phyloP scores from a whole-genome alignment of 2,888 invertebrate genomes.

The Caenorhabditis sp. region DNA sequence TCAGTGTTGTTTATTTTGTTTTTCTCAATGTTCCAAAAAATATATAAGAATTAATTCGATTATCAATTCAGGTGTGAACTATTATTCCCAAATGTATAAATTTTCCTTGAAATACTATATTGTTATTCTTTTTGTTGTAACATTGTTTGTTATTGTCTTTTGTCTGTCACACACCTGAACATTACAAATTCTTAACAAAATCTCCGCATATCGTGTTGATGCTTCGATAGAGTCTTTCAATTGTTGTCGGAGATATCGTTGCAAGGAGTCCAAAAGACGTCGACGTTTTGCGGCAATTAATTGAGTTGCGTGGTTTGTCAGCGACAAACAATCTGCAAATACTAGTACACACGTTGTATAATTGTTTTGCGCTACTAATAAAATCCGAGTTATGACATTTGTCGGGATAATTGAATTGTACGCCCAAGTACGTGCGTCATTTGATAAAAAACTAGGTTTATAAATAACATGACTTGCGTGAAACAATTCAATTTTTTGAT shows the following conservation, averaged over 20 bases:
- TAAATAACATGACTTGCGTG: background rate
- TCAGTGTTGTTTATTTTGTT: background rate
- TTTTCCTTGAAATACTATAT: background rate
- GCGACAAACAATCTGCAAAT: slow-evolving; percentile 65
- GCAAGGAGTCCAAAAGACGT: slow-evolving; percentile 58
- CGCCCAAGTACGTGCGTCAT: background rate
- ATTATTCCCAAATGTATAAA: background rate
- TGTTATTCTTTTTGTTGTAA: background rate
- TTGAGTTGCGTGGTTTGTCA: slow-evolving; percentile 54
- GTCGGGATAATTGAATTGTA: background rate
- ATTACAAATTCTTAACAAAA: slow-evolving; percentile 49
- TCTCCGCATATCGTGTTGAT: slow-evolving; percentile 42
- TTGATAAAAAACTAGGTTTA: background rate
- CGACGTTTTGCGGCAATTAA: slow-evolving; percentile 62
- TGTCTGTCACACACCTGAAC: slow-evolving; percentile 42
- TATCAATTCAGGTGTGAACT: background rate
- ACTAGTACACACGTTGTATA: background rate
- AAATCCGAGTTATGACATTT: slow-evolving; percentile 12
- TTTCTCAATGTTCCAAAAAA: background rate
- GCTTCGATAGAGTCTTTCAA: slow-evolving; percentile 34
- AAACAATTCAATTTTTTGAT: slow-evolving; percentile 3
- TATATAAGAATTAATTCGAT: slow-evolving; percentile 6
- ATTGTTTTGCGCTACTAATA: slow-evolving; percentile 1
- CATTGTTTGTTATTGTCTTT: background rate
- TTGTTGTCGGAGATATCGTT: slow-evolving; percentile 48